These are phyloP conservation scores for Phoenicopterus ruber DNA, from an alignment of 2,113 vertebrate genomes.

Conservation along the genomic window DNA sequence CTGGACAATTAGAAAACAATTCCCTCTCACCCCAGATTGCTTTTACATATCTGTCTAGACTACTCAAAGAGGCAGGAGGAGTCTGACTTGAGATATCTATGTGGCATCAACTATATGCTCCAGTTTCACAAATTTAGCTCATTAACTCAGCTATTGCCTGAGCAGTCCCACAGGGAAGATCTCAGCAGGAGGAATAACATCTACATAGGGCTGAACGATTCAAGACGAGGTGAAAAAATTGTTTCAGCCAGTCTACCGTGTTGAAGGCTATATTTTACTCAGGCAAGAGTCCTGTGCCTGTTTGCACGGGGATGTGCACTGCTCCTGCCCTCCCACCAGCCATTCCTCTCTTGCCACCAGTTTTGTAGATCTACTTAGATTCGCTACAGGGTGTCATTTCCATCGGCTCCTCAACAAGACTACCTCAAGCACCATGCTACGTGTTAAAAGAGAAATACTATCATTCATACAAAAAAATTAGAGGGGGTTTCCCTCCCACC, in stretches of 20 bases:
- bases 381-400: not conserved
- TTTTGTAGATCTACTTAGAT: not conserved
- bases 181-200: not conserved
- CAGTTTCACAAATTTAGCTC: not conserved
- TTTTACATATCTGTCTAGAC: not conserved
- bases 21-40: not conserved
- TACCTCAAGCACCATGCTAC: not conserved
- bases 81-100: not conserved
- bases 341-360: not conserved
- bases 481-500: not conserved
- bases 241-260: not conserved
- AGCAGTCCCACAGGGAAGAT: not conserved
- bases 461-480: not conserved
- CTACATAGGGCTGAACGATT: not conserved
- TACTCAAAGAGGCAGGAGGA: not conserved
- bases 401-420: not conserved
- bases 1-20: not conserved
- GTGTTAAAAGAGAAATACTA: not conserved
- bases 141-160: not conserved
- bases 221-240: not conserved
- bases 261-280: not conserved
- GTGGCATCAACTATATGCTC: not conserved
- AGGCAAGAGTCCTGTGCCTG: not conserved
- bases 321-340: not conserved
- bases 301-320: not conserved